Conservation (phyloP, 2,888 invertebrate genomes). For the Drosophila algonquin region DNA sequence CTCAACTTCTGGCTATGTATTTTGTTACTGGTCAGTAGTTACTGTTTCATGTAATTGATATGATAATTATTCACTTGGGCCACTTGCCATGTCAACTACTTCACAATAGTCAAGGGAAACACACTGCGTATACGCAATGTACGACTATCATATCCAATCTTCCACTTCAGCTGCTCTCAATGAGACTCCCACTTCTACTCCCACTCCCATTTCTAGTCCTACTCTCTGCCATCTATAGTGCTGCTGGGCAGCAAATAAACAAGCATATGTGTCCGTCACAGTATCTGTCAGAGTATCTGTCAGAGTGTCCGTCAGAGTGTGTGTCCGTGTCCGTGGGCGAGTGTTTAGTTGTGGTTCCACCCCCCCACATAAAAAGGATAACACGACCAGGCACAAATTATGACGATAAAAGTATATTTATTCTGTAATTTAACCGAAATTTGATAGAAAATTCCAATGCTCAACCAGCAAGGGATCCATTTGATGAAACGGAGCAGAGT, state of each 20-base stretch:
- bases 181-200: not conserved
- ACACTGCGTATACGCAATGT: conserved; percentile 57
- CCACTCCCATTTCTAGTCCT: not conserved
- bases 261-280: conserved; percentile 31
- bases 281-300: not conserved
- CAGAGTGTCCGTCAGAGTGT: not conserved
- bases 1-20: not conserved
- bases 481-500: conserved; percentile 1
- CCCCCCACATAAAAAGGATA: conserved; percentile 56
- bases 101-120: conserved; percentile 12
- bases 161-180: conserved; percentile 35
- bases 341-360: conserved; percentile 14
- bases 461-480: conserved; percentile 36
- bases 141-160: conserved; percentile 40
- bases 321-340: conserved; percentile 10
- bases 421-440: conserved; percentile 75
- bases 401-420: conserved; percentile 79
- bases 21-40: conserved; percentile 10
- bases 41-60: conserved; percentile 58
- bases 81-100: conserved; percentile 54
- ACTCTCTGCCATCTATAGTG: conserved; percentile 1
- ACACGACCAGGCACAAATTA: conserved; percentile 71
- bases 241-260: conserved; percentile 28
- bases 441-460: conserved; percentile 75
- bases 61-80: conserved; percentile 68